A percentile compares a stretch with the other conserved stretches of the same genome.
Conservation (phyloP, 2,113 vertebrate species). For the Forbesichthys agassizii region DNA sequence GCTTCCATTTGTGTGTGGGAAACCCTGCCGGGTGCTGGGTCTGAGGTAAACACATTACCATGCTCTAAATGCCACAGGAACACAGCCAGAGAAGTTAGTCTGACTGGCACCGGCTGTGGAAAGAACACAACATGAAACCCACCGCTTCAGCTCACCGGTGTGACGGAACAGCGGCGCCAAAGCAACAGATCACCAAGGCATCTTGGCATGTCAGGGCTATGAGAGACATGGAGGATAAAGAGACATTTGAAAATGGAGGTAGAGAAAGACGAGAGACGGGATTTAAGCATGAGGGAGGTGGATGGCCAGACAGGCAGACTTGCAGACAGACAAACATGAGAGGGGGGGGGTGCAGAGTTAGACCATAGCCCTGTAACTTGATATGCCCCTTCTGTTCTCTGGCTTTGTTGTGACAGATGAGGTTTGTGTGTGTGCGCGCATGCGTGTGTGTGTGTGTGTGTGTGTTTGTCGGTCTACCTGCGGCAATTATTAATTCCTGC, state of each 20-base stretch:
- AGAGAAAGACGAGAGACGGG: background rate
- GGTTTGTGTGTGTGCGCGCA: slow-evolving; percentile 1
- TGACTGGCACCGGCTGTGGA: slow-evolving; percentile 52
- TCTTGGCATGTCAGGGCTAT: slow-evolving; percentile 31
- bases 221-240: slow-evolving; percentile 1
- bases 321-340: background rate
- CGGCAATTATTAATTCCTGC: slow-evolving; percentile 48
- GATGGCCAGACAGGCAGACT: background rate
- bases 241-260: slow-evolving; percentile 19
- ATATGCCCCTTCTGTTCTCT: slow-evolving; percentile 35
- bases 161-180: slow-evolving; percentile 35
- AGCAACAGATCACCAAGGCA: slow-evolving; percentile 45
- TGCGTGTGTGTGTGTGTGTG: slow-evolving; percentile 2
- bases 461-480: slow-evolving; percentile 14
- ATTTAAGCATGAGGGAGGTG: background rate
- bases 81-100: slow-evolving; percentile 41
- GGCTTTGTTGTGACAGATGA: slow-evolving; percentile 38
- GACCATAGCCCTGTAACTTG: slow-evolving; percentile 26
- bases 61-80: slow-evolving; percentile 45
- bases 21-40: slow-evolving; percentile 35
- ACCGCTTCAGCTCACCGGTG: slow-evolving; percentile 34
- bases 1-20: slow-evolving; percentile 34
- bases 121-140: slow-evolving; percentile 49
- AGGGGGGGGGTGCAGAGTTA: background rate
- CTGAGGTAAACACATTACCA: slow-evolving; percentile 42